Conservation (phyloP, 2,888 invertebrate species). For the Ecdyonurus torrentis region DNA sequence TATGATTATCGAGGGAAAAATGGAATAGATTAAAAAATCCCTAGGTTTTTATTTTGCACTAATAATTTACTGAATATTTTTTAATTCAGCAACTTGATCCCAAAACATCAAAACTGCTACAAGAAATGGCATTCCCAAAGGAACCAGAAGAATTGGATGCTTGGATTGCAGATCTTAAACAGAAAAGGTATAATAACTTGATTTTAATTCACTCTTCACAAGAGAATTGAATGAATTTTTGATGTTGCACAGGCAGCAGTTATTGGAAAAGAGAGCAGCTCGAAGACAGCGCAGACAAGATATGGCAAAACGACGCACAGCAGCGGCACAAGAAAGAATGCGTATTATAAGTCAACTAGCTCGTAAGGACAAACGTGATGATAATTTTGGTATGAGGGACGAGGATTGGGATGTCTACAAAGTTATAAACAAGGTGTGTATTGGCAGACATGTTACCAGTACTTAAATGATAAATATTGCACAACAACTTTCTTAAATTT, state of each 20-base stretch:
- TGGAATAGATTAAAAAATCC: too few relatives aligned
- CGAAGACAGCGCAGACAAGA: conserved; percentile 69
- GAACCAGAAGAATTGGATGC: conserved; percentile 34
- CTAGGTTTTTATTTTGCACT: too few relatives aligned
- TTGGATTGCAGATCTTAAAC: conserved; percentile 36
- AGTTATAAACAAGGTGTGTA: conserved; percentile 40
- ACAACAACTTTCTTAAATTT: not conserved
- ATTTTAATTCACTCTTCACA: not conserved
- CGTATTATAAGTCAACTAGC: conserved; percentile 82
- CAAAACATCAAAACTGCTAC: conserved; percentile 9
- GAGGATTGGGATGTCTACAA: conserved; percentile 97
- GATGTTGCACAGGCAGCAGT: conserved; percentile 37
- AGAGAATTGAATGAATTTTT: conserved; percentile 3
- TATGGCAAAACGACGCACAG: conserved; percentile 76
- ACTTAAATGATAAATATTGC: not conserved
- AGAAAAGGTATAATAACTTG: conserved; percentile 35
- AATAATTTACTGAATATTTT: too few relatives aligned
- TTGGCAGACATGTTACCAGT: too few relatives aligned
- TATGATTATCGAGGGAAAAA: too few relatives aligned
- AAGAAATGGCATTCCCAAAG: conserved; percentile 20
- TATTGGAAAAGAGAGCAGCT: conserved; percentile 51
- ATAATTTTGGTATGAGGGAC: conserved; percentile 77
- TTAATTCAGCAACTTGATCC: conserved; percentile 18
- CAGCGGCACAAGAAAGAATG: conserved; percentile 90
- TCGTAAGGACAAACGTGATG: conserved; percentile 55